These are phyloP conservation scores for Bibio marci DNA, from an alignment of 2,888 invertebrate genomes.

Conservation along the genomic window DNA sequence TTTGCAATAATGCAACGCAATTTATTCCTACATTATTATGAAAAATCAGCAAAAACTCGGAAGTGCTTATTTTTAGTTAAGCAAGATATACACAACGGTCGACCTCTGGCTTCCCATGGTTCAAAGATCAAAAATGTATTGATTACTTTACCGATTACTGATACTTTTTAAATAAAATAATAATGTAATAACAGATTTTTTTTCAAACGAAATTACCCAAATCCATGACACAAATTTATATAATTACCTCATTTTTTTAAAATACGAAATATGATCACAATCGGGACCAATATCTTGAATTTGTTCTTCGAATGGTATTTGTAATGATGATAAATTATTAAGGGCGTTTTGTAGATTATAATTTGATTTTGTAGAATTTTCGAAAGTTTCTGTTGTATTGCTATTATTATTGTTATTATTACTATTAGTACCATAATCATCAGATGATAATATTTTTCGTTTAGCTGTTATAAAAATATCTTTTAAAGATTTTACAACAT, in stretches of 20 bases:
- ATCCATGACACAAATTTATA: constrained; percentile 5
- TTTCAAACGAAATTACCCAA: constrained; percentile 11
- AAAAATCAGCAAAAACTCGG: no score
- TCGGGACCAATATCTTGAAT: constrained; percentile 30
- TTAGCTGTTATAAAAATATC: constrained; percentile 81
- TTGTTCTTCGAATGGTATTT: constrained; percentile 15
- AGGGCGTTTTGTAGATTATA: constrained; percentile 9
- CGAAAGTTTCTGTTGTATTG: constrained; percentile 3
- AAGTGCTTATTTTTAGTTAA: no score
- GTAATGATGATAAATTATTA: constrained; percentile 20
- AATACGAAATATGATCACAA: constrained; percentile 51
- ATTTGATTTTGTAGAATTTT: no score
- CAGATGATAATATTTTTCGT: constrained; percentile 66
- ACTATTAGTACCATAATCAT: constrained; percentile 19
- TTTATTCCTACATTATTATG: no score
- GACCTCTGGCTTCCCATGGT: no score
- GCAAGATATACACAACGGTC: no score
- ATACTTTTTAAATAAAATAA: no score
- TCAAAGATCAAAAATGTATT: no score
- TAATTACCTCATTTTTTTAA: constrained; percentile 45
- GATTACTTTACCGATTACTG: no score
- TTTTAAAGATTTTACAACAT: constrained; percentile 61
- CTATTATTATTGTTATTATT: constrained; percentile 9
- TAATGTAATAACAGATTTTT: no score
- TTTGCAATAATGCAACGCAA: no score